Evolutionary conservation across 2,113 vertebrate species (phyloP), one percentile per base, ranked within the genome.

Genomic region (Catharus bicknelli): DNA sequence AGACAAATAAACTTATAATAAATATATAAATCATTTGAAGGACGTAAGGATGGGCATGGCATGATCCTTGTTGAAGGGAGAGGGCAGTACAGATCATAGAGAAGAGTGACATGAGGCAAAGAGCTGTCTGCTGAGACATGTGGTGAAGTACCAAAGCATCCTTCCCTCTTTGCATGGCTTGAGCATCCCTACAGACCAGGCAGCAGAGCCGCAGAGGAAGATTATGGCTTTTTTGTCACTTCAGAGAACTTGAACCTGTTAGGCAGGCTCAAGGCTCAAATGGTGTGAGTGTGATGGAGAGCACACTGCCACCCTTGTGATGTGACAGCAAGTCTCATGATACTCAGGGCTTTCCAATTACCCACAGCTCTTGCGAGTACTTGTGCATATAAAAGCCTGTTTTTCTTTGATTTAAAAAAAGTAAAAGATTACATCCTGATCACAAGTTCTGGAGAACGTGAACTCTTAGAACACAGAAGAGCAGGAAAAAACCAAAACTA

Each of bases 191-290:
- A n/a, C 9, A 86, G 30, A 68, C 3, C 36, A 30, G 30, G 42
- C 0, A 1, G 26, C 1, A 3, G 32, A 66, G 36, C 12, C 32
- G 51, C 11, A 58, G 19, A 21, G 43, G 11, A 83, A 30, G 3
- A 1, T 2, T 20, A 19, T 9, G 5, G 15, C 2, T 17, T 59
- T 70, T 86, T 54, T 55, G 51, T 6, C 34, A 25, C 5, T 15
- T 42, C 30, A 68, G 9, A 82, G 47, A 57, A 21, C 54, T 23
- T 50, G 19, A 85, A 45, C 16, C 6, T 59, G 5, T 5, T 32
- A 42, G 20, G 8, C 7, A 79, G 14, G 11, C 15, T 27, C 15
- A 51, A 61, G 47, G 10, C 40, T 83, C 34, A 59, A 13, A 58
- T n/a, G 2, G 48, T n/a, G 8, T 29, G 13, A 77, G 9, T 50